Evolutionary conservation across 2,797 vertebrate species (phyloP).

Genomic region (Darevskia mixta): DNA sequence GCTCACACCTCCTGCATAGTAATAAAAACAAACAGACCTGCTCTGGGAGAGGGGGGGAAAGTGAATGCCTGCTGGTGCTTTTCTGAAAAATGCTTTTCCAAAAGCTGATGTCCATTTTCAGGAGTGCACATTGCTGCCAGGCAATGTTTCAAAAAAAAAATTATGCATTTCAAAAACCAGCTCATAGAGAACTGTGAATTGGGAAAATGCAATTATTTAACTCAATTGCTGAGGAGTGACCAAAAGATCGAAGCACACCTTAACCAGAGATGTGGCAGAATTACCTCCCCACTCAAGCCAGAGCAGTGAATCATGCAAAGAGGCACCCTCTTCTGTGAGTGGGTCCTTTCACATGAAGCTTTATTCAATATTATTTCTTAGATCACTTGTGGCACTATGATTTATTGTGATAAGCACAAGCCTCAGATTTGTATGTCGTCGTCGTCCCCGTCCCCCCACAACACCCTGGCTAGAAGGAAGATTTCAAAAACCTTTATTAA

Average conservation of each 20-base stretch:
- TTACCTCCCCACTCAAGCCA: background rate
- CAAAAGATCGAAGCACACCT: background rate
- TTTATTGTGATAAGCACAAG: too few species aligned
- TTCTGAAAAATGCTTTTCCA: background rate
- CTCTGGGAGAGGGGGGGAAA: background rate
- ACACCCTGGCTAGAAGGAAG: too few species aligned
- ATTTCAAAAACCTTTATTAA: too few species aligned
- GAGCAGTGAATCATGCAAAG: background rate
- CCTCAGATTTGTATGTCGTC: too few species aligned
- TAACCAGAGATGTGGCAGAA: background rate
- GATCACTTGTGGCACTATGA: too few species aligned
- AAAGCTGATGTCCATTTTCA: background rate
- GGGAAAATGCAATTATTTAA: background rate
- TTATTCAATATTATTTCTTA: background rate
- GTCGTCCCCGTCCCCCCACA: too few species aligned
- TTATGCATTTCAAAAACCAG: background rate
- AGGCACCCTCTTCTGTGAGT: background rate
- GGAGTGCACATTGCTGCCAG: too few species aligned
- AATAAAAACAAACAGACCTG: background rate
- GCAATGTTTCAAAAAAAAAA: background rate
- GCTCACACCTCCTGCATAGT: background rate
- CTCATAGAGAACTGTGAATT: background rate
- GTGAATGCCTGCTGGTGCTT: background rate
- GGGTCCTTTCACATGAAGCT: background rate
- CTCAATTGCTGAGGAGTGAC: background rate